These are phyloP conservation scores for Capreolus pygargus DNA, from an alignment of 2,113 vertebrate species.

Conservation along the genomic window DNA sequence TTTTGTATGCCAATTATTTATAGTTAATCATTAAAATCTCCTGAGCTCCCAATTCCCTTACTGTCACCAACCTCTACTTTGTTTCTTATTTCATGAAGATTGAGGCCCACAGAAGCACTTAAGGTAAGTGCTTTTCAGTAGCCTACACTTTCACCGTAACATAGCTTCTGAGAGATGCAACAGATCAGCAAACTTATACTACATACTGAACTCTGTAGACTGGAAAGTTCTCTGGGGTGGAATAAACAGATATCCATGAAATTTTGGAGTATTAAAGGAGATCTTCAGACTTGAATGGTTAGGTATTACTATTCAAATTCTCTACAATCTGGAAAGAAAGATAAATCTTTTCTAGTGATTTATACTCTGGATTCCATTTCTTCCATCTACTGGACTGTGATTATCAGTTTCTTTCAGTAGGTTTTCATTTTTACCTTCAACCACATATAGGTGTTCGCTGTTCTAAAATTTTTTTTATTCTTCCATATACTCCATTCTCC, in stretches of 20 bases:
- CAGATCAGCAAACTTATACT: not conserved
- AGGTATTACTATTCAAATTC: not conserved
- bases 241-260: not conserved
- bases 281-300: not conserved
- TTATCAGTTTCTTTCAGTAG: not conserved
- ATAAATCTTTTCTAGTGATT: not conserved
- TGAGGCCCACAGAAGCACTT: not conserved
- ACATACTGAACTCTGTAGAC: not conserved
- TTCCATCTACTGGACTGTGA: not conserved
- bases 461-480: not conserved
- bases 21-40: not conserved
- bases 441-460: not conserved
- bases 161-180: not conserved
- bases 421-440: not conserved
- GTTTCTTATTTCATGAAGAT: not conserved
- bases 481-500: not conserved
- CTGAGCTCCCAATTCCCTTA: not conserved
- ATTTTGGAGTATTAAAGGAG: conserved; percentile 7
- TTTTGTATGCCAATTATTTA: not conserved
- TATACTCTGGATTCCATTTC: not conserved
- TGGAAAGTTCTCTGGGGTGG: not conserved
- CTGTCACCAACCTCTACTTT: not conserved
- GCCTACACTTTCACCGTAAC: not conserved
- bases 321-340: not conserved
- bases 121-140: not conserved